Evolutionary conservation across 2,797 vertebrate genomes (phyloP).

Genomic region (Anguilla anguilla): DNA sequence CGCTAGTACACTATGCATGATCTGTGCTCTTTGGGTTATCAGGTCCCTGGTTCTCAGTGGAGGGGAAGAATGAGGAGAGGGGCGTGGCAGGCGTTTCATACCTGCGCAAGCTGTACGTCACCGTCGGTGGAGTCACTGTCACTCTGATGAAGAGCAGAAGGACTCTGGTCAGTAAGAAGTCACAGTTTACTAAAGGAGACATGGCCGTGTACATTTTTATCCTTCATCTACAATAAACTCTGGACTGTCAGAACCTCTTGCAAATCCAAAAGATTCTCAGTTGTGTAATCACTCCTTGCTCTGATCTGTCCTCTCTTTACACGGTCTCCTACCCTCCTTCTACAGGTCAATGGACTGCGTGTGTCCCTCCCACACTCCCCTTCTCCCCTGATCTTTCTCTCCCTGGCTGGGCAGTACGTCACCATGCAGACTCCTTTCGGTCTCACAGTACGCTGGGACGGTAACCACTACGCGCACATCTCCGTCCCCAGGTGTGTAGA

Average conservation of each 20-base stretch:
- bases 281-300: background rate
- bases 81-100: conserved; percentile 68
- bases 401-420: conserved; percentile 74
- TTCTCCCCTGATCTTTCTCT: conserved; percentile 64
- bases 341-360: conserved; percentile 67
- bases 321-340: background rate
- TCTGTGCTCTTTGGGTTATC: conserved; percentile 23
- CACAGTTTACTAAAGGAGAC: background rate
- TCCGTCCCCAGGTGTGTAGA: conserved; percentile 71
- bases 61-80: conserved; percentile 74
- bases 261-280: background rate
- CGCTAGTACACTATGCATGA: background rate
- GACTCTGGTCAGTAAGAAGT: conserved; percentile 67
- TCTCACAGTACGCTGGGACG: conserved; percentile 78
- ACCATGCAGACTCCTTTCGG: conserved; percentile 73
- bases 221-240: background rate
- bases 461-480: conserved; percentile 76
- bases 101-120: conserved; percentile 74
- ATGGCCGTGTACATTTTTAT: background rate
- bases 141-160: conserved; percentile 72
- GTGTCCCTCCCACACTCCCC: conserved; percentile 72
- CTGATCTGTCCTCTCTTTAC: background rate
- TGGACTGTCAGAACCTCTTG: background rate
- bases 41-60: conserved; percentile 81
- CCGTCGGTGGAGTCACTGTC: conserved; percentile 66